Percentiles rank a stretch among this genome's conserved stretches.
phyloP scores from a whole-genome alignment of 2,888 invertebrate species.

The Chymomyza procnemis region DNA sequence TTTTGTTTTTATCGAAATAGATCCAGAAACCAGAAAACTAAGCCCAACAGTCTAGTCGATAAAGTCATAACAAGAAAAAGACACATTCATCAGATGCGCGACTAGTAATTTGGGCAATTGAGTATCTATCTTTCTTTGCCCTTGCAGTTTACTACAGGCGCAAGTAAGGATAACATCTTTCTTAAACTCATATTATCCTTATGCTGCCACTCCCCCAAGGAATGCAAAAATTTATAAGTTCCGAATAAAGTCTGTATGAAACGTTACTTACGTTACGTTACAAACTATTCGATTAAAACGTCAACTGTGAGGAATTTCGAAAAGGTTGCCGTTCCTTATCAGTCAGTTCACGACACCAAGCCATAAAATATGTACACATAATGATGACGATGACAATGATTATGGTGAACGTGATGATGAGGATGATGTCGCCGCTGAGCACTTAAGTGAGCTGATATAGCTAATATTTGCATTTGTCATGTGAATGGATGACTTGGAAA shows the following conservation, averaged over 20 bases:
- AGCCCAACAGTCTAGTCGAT: too few species aligned
- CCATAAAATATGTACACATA: background rate
- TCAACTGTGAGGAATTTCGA: background rate
- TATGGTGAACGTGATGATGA: background rate
- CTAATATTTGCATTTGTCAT: constrained; percentile 1
- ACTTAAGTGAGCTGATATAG: background rate
- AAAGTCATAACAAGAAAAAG: too few species aligned
- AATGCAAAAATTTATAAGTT: too few species aligned
- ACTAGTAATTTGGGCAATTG: too few species aligned
- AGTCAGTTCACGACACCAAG: background rate
- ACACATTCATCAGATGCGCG: too few species aligned
- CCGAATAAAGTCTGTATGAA: too few species aligned
- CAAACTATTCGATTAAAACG: background rate
- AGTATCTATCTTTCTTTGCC: too few species aligned
- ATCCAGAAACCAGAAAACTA: background rate
- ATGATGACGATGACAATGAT: background rate
- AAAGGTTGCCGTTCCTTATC: background rate
- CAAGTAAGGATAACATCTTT: too few species aligned
- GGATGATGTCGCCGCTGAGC: background rate
- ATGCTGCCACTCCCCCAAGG: too few species aligned
- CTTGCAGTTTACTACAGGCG: too few species aligned
- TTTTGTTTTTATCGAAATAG: background rate
- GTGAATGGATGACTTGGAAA: background rate
- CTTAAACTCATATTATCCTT: too few species aligned
- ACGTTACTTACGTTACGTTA: too few species aligned